Base-by-base conservation (phyloP, 2,888 invertebrate species). In the Machimus rusticus region DNA sequence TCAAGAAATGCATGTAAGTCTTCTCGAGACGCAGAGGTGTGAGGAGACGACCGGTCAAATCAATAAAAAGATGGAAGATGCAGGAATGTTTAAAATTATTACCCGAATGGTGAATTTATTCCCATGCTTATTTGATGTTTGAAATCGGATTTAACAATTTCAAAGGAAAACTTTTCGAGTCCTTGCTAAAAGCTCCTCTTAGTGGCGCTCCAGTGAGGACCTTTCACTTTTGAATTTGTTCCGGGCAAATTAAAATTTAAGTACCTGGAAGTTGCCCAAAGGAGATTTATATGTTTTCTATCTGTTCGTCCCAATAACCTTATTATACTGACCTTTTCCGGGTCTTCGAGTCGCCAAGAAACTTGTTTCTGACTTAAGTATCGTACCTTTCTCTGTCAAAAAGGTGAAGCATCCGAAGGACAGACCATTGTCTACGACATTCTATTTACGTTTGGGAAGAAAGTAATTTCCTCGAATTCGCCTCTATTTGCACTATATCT, bases 401-500 rank as follows among this genome's bases (percentile, higher is more conserved):
- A 78, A 39, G 16, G 28, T 16, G 37, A 46, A 78, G 37, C n/a
- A 8, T 76, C 8, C 37, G 14, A 46, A 46, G 28, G n/a, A 5
- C 82, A 16, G 19, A n/a, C n/a, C 66, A 84, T 84, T 85, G 74
- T 74, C 43, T 46, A 23, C 57, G 74, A 31, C 28, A 16, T 74
- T 76, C 76, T 84, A 85, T 74, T 43, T 46, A 51, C 43, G 43
- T 85, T 85, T 43, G 23, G 31, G 31, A 74, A 16, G 74, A 74
- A 85, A 85, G 85, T 74, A 85, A 85, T 85, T 85, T 46, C 43
- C 85, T 74, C 46, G 74, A 85, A 43, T 85, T 31, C 34, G 31
- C 43, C 43, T 85, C 23, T 82, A 82, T 82, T 82, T 82, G 85
- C 85, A 85, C 74, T 85, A 74, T 85, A 85, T 85, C 31, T 85